Base-by-base conservation (phyloP, 2,113 vertebrate species). In the Oncorhynchus clarkii region DNA sequence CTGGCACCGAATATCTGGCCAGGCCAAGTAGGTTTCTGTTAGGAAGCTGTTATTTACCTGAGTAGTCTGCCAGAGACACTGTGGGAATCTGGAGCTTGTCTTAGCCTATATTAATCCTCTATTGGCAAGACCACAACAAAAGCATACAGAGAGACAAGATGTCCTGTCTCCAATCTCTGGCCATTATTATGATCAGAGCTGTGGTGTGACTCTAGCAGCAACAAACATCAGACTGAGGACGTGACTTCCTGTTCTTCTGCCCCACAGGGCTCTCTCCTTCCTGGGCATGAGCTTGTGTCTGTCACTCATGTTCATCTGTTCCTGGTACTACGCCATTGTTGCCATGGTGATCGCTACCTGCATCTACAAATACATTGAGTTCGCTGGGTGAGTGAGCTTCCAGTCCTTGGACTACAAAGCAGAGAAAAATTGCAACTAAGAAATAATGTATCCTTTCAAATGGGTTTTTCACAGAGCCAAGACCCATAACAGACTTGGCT, bases 341-440 rank as follows among this genome's bases (percentile, higher is more conserved):
- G 98, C 98, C 90, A 99, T 99, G 98, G 94, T 94, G 67, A 97
- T 99, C 0, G 98, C 98, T 0, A 93, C 95, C n/a, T 97, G 98
- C 89, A 99, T 99, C 93, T 99, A 99, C 93, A 99, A 99, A 82
- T 99, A 99, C 82, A 99, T 99, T 0, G 98, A 99, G 84, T 99
- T 99, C 89, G 93, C 96, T 0, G 97, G 98, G 98, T 99, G 81
- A 95, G 97, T 82, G 29, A 68, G 71, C 71, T 59, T 54, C 13
- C 54, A 70, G 39, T 45, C 39, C 39, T 45, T n/a, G n/a, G 34
- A 26, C 27, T 24, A 22, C 5, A 48, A 76, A 70, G 65, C 64
- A 65, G 18, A 24, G n/a, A 62, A 62, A 24, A 62, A 24, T 54
- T 18, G 54, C 14, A 57, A 57, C 16, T 54, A 31, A 72, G 24